Evolutionary conservation across 2,113 vertebrate genomes (phyloP).

Genomic region (Toxotes chatareus): DNA sequence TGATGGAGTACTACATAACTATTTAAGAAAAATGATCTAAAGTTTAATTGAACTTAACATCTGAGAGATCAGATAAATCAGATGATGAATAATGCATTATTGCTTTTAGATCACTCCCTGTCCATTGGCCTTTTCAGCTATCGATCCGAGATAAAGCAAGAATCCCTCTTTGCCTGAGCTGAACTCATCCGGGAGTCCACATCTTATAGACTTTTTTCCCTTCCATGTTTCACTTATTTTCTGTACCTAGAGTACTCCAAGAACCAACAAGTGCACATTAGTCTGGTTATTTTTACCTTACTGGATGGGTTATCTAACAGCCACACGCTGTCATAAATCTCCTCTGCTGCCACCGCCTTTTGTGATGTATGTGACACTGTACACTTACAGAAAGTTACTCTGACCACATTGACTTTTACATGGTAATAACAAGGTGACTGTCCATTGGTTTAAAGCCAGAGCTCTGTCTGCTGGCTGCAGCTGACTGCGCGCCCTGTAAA

Average conservation of each 20-base stretch:
- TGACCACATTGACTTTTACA: conserved; percentile 38
- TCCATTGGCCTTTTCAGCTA: neutral
- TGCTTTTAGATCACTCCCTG: conserved; percentile 6
- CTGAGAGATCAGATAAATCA: conserved; percentile 14
- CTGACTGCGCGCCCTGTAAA: neutral
- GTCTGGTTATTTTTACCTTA: conserved; percentile 57
- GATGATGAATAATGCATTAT: conserved; percentile 31
- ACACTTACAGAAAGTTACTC: conserved; percentile 18
- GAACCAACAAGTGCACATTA: conserved; percentile 33
- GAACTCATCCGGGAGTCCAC: neutral
- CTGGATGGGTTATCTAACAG: conserved; percentile 46
- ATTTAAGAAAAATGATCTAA: neutral
- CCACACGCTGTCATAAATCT: conserved; percentile 49
- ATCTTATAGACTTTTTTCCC: neutral
- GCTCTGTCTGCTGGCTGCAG: neutral
- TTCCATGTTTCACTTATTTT: conserved; percentile 1
- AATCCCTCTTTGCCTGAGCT: neutral
- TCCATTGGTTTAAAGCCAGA: conserved; percentile 8
- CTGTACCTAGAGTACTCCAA: conserved; percentile 20
- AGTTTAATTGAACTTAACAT: conserved; percentile 1
- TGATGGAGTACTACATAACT: neutral
- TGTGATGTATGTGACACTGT: conserved; percentile 48
- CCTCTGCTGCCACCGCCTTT: conserved; percentile 28
- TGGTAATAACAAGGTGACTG: conserved; percentile 32
- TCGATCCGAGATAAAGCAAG: conserved; percentile 26